phyloP scores from a whole-genome alignment of 2,113 vertebrate genomes.

The Gymnarchus niloticus region DNA sequence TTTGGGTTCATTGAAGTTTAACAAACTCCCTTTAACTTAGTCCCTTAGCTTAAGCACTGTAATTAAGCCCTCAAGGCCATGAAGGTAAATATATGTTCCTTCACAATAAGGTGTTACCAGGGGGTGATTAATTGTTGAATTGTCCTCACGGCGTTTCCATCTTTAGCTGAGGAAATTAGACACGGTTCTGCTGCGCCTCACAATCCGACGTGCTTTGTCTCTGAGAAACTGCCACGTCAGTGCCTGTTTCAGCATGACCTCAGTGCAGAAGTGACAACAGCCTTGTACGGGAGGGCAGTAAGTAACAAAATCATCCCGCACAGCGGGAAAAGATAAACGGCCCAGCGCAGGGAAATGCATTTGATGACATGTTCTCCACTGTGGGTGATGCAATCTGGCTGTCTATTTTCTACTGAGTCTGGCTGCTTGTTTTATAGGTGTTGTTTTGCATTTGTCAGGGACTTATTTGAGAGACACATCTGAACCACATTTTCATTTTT shows the following conservation, averaged over 20 bases:
- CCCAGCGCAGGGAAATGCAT: neutral
- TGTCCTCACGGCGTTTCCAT: neutral
- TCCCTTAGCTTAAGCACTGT: neutral
- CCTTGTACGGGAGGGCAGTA: neutral
- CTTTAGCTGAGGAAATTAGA: neutral
- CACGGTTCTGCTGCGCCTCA: neutral
- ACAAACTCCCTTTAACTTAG: neutral
- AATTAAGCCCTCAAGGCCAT: neutral
- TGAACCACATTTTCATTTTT: neutral
- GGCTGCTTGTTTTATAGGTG: neutral
- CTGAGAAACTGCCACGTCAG: neutral
- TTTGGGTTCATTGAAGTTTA: neutral
- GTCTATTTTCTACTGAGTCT: neutral
- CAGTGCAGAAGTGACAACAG: neutral
- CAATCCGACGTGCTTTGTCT: neutral
- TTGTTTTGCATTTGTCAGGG: neutral
- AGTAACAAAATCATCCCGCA: neutral
- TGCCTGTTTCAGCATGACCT: neutral
- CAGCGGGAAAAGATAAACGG: neutral
- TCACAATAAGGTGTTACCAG: neutral
- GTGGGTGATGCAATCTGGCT: neutral
- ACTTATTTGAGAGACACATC: neutral
- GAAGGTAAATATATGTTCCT: conserved; percentile 13
- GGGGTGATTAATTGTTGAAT: neutral
- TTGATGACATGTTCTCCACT: neutral